Percentiles rank a stretch among this genome's conserved stretches.
phyloP scores from a whole-genome alignment of 2,797 vertebrate genomes.

The Crenuchus spilurus region DNA sequence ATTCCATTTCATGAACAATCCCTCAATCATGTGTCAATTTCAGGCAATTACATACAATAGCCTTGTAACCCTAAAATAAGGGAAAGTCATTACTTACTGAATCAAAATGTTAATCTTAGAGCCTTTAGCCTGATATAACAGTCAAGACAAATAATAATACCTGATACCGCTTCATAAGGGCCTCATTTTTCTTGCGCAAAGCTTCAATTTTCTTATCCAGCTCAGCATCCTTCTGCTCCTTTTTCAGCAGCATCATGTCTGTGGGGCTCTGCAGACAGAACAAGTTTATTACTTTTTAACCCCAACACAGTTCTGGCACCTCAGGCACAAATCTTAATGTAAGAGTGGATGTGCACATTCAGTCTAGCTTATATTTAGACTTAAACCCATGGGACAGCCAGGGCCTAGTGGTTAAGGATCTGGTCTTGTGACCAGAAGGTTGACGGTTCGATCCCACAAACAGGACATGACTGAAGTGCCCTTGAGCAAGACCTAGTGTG shows the following conservation, averaged over 20 bases:
- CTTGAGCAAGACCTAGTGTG: no score
- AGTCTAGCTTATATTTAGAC: no score
- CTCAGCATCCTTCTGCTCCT: conserved; percentile 89
- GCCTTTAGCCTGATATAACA: not conserved
- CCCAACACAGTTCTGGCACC: not conserved
- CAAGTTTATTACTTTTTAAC: not conserved
- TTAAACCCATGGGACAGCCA: no score
- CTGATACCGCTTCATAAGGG: conserved; percentile 91
- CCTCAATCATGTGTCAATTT: not conserved
- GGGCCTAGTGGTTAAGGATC: no score
- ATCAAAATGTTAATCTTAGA: not conserved
- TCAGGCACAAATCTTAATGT: not conserved
- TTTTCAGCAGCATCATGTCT: conserved; percentile 81
- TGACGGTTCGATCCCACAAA: no score
- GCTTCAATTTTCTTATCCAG: conserved; percentile 94
- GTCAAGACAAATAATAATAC: conserved; percentile 63
- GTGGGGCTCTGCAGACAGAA: conserved; percentile 56
- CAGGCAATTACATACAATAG: not conserved
- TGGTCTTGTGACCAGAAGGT: no score
- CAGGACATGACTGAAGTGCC: no score
- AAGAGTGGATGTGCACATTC: not conserved
- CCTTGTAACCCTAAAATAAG: not conserved
- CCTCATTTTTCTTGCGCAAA: conserved; percentile 93
- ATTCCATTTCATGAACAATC: not conserved
- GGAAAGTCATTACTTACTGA: not conserved